Evolutionary conservation across 2,113 vertebrate genomes (phyloP).

Genomic region (human (Homo sapiens)): DNA sequence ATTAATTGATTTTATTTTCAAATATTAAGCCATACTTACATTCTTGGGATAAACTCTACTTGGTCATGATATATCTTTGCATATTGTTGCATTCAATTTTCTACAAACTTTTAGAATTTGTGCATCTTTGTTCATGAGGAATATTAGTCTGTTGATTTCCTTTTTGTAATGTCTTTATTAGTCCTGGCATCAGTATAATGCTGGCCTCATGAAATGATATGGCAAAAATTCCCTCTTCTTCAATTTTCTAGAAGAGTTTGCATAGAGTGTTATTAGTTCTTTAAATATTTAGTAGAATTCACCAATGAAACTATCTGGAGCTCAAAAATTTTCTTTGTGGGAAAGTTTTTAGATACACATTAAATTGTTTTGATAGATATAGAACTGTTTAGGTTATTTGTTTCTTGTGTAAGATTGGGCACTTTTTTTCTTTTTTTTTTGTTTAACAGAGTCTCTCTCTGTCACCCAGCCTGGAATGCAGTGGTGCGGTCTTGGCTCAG

Average conservation of each 20-base stretch:
- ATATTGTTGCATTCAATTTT: background rate
- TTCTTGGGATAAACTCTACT: background rate
- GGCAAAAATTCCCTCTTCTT: background rate
- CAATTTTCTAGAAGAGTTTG: background rate
- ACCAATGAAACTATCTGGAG: background rate
- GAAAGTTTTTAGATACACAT: background rate
- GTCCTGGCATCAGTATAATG: background rate
- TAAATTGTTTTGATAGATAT: background rate
- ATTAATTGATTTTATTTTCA: background rate
- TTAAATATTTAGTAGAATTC: background rate
- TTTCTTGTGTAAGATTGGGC: background rate
- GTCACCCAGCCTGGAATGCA: no score
- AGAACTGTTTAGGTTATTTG: background rate
- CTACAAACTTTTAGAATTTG: background rate
- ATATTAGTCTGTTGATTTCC: background rate
- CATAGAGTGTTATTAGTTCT: background rate
- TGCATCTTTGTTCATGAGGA: background rate
- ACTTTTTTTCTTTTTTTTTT: background rate
- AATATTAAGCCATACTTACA: background rate
- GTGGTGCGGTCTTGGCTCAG: no score
- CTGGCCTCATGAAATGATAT: background rate
- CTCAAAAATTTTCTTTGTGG: background rate
- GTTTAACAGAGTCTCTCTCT: no score
- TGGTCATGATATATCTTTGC: background rate
- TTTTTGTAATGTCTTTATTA: background rate